These are phyloP conservation scores for Sitta carolinensis DNA, from an alignment of 2,797 vertebrate species.

Conservation along the genomic window DNA sequence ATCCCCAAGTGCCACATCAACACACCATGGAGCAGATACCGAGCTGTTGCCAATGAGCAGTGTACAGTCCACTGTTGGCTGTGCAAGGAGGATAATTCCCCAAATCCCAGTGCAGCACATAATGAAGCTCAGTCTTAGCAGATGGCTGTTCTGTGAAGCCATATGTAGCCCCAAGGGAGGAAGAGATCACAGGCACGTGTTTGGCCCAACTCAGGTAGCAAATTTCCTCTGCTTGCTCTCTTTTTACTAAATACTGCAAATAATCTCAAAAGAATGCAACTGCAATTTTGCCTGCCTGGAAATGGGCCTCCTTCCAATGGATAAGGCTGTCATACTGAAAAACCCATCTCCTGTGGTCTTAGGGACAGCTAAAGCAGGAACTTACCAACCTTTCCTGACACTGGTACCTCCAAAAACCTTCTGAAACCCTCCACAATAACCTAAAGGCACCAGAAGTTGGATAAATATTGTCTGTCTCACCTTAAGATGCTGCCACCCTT, in stretches of 20 bases:
- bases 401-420: neutral
- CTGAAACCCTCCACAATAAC: neutral
- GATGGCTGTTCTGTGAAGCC: neutral
- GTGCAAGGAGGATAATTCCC: neutral
- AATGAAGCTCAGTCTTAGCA: neutral
- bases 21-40: fast-evolving
- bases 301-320: neutral
- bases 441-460: neutral
- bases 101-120: neutral
- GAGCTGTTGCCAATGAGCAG: neutral
- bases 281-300: neutral
- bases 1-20: neutral
- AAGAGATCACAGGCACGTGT: neutral
- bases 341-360: neutral
- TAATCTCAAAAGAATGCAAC: neutral
- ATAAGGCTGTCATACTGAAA: neutral
- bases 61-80: fast-evolving
- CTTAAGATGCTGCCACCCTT: neutral
- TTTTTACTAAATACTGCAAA: neutral
- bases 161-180: neutral
- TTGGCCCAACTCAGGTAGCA: neutral
- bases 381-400: neutral
- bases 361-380: neutral
- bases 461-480: neutral
- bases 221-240: neutral